These are phyloP conservation scores for Gambusia affinis DNA, from an alignment of 2,113 vertebrate species.

Conservation along the genomic window DNA sequence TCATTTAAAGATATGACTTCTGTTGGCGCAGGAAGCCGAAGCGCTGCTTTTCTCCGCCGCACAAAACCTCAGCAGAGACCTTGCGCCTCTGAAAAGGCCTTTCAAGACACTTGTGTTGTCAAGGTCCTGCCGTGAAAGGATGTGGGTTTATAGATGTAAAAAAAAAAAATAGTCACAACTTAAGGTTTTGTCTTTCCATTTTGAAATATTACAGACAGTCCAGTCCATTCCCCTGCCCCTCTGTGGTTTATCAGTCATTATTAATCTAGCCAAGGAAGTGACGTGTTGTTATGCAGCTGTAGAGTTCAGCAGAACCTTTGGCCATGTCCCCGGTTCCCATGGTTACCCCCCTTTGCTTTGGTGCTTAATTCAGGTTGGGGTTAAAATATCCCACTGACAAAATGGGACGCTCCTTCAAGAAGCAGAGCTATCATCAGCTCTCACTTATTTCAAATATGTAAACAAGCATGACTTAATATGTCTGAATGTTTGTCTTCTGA, in stretches of 20 bases:
- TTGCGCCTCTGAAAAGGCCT: slow-evolving; percentile 62
- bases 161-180: slow-evolving; percentile 17
- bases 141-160: slow-evolving; percentile 33
- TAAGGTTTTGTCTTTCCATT: background rate
- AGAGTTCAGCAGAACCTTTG: background rate
- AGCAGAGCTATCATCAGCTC: background rate
- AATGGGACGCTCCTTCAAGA: background rate
- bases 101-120: slow-evolving; percentile 60
- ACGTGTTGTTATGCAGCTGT: background rate
- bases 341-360: background rate
- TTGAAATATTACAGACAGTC: background rate
- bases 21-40: slow-evolving; percentile 58
- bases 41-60: slow-evolving; percentile 57
- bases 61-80: slow-evolving; percentile 68
- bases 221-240: background rate
- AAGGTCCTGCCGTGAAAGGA: slow-evolving; percentile 59
- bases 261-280: background rate
- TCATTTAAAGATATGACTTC: slow-evolving; percentile 76
- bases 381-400: background rate
- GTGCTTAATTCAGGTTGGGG: background rate
- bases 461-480: background rate
- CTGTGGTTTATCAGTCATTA: background rate
- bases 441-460: background rate
- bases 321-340: background rate
- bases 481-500: too few relatives aligned